Evolutionary conservation across 2,888 invertebrate genomes (phyloP), one percentile per base, ranked within the genome.

Genomic region (Pemphredon lugubris): DNA sequence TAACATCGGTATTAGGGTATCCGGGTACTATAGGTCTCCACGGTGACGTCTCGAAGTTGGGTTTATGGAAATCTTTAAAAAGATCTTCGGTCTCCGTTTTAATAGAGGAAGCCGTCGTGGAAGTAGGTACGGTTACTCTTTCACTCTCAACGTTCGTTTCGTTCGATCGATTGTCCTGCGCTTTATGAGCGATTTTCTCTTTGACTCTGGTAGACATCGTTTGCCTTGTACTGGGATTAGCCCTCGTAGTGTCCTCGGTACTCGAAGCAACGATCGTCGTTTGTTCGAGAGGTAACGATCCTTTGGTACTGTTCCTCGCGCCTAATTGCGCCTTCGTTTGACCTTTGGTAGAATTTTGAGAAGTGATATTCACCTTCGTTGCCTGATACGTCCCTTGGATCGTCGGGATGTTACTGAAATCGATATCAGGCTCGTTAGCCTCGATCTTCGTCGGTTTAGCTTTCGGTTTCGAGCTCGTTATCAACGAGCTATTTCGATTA

Each of bases 371-470:
- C n/a, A 88, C 32, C 63, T 88, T 89, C 0, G 85, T 83, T 0
- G 88, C 89, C 47, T 83, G 86, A 63, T 86, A 89, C 0, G 89
- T 89, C 7, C 89, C 89, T 39, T 88, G 88, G 11, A 89, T 88
- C n/a, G 87, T 88, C 2, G 89, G 89, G 37, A 88, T 87, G 39
- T 88, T 88, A 16, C 77, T 84, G 50, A 89, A 86, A 54, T 89
- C 89, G 42, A 89, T 85, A 18, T 88, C 87, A 0, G 86, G 76
- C 45, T 88, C 88, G 58, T 65, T 82, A 0, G 83, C 73, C 23
- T 87, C 87, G 18, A 79, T 79, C 21, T 76, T 84, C 0, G 57
- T 66, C 5, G 87, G 85, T 67, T 84, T 69, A 30, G 59, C 57
- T 42, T 81, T 79, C 7, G 66, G 7, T 60, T 87, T 88, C 0